A percentile compares a stretch with the other conserved stretches of the same genome.
Conservation (phyloP, 2,797 vertebrate species). For the Bradypus variegatus region DNA sequence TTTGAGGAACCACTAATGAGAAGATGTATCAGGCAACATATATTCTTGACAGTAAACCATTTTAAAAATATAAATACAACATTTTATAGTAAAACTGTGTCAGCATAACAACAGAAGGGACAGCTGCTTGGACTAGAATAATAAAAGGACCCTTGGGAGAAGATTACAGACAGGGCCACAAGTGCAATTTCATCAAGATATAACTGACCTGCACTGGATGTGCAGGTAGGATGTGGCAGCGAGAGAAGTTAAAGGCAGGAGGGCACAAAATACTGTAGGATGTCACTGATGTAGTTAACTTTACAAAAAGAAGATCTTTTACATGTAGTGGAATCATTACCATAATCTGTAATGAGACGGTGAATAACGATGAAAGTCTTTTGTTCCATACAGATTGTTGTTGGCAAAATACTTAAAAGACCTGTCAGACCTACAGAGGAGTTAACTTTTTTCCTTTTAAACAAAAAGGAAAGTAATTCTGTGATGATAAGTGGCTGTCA, state of each 20-base stretch:
- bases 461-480: not conserved
- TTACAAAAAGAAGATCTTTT: not conserved
- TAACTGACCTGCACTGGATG: no score
- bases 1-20: not conserved
- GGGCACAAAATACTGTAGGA: rapidly evolving
- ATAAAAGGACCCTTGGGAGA: not conserved
- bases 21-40: not conserved
- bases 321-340: no score
- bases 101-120: not conserved
- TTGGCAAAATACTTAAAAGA: not conserved
- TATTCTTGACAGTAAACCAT: not conserved
- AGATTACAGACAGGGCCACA: rapidly evolving
- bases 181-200: no score
- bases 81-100: not conserved
- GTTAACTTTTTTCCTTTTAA: not conserved
- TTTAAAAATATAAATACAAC: not conserved
- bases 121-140: not conserved
- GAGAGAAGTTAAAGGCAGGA: not conserved
- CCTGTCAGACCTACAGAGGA: not conserved
- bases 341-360: not conserved
- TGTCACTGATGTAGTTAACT: rapidly evolving
- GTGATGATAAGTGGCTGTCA: not conserved
- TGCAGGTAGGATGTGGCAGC: not conserved
- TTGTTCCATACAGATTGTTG: not conserved
- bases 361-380: not conserved